Conservation (phyloP, 2,888 invertebrate species). For the Argyra leucocephala region DNA sequence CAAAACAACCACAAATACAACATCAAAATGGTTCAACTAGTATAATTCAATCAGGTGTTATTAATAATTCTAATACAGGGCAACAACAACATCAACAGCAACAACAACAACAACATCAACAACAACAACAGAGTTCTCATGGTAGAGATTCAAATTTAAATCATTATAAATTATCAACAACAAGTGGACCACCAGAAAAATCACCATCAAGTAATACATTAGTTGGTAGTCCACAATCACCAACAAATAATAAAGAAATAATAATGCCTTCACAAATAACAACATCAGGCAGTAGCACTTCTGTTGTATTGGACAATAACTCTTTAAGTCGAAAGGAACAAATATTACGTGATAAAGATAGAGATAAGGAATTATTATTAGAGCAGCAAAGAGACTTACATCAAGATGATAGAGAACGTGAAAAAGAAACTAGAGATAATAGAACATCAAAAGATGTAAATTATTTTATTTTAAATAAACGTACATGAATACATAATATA, state of each 20-base stretch:
- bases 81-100: constrained; percentile 16
- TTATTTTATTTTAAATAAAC: background rate
- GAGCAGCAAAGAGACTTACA: constrained; percentile 29
- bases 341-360: constrained; percentile 37
- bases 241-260: constrained; percentile 9
- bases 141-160: constrained; percentile 51
- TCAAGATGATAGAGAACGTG: constrained; percentile 38
- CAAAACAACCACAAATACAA: constrained; percentile 29
- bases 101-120: constrained; percentile 21
- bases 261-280: background rate
- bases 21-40: constrained; percentile 30
- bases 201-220: constrained; percentile 2
- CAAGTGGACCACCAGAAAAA: constrained; percentile 28
- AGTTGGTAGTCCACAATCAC: constrained; percentile 11
- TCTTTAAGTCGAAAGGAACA: constrained; percentile 28
- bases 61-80: constrained; percentile 26
- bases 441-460: constrained; percentile 25
- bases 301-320: constrained; percentile 12
- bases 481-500: background rate
- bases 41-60: constrained; percentile 25
- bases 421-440: constrained; percentile 19
- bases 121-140: constrained; percentile 21
- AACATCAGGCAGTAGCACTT: constrained; percentile 8
- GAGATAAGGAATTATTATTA: constrained; percentile 42
- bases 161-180: constrained; percentile 47